These are phyloP conservation scores for Bombyx huttoni DNA, from an alignment of 2,888 invertebrate species.

Conservation along the genomic window DNA sequence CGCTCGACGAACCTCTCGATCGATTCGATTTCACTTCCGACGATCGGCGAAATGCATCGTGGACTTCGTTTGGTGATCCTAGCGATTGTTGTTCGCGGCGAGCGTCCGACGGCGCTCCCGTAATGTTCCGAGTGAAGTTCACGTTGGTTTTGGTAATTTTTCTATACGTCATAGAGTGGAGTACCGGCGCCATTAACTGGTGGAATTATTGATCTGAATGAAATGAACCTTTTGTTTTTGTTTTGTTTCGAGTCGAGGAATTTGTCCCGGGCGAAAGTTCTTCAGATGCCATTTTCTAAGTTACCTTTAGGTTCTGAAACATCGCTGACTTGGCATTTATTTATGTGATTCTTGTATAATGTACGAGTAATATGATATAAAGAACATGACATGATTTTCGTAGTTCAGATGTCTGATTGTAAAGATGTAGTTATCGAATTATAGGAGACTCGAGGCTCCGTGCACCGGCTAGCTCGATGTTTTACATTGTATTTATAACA, in stretches of 20 bases:
- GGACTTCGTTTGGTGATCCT: not conserved
- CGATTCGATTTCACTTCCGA: slow-evolving; percentile 16
- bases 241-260: not conserved
- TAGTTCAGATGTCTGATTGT: slow-evolving; percentile 52
- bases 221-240: not conserved
- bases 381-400: slow-evolving; percentile 61
- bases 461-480: slow-evolving; percentile 52
- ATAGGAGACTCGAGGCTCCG: slow-evolving; percentile 33
- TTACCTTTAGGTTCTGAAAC: slow-evolving; percentile 65
- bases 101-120: slow-evolving; percentile 16
- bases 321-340: slow-evolving; percentile 69
- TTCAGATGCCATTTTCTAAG: slow-evolving; percentile 68
- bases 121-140: slow-evolving; percentile 49
- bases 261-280: slow-evolving; percentile 28
- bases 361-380: slow-evolving; percentile 57
- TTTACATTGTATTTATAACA: slow-evolving; percentile 51
- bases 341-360: slow-evolving; percentile 63
- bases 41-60: not conserved
- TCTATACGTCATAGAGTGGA: slow-evolving; percentile 27
- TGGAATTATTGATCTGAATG: slow-evolving; percentile 15
- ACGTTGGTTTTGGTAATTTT: slow-evolving; percentile 45
- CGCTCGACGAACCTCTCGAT: slow-evolving; percentile 25
- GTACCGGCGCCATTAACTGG: slow-evolving; percentile 19
- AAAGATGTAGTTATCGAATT: slow-evolving; percentile 45
- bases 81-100: not conserved